Evolutionary conservation across 2,797 vertebrate species (phyloP).

Genomic region (Oreochromis mossambicus): DNA sequence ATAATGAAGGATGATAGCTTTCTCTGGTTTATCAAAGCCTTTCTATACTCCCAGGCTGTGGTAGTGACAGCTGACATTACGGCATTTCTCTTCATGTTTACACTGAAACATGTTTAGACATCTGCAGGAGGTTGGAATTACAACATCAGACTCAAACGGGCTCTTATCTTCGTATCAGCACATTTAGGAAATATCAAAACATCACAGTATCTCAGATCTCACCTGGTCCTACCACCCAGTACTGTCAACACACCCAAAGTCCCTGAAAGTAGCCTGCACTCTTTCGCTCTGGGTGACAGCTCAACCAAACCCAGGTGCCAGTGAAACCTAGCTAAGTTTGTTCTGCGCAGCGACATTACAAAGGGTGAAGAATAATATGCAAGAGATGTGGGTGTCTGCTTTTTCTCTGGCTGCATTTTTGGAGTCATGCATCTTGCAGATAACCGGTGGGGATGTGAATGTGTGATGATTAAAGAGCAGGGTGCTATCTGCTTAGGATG

Average conservation of each 20-base stretch:
- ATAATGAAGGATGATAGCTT: neutral
- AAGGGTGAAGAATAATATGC: slow-evolving; percentile 16
- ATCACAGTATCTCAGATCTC: slow-evolving; percentile 47
- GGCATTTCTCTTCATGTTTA: slow-evolving; percentile 32
- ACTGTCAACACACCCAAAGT: slow-evolving; percentile 23
- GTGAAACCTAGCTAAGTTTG: neutral
- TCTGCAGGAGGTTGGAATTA: slow-evolving; percentile 44
- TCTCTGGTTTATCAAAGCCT: neutral
- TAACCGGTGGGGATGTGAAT: slow-evolving; percentile 62
- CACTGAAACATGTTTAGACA: slow-evolving; percentile 63
- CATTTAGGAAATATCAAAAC: slow-evolving; percentile 56
- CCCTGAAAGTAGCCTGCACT: neutral
- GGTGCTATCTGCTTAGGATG: slow-evolving; percentile 35
- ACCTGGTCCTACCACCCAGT: slow-evolving; percentile 40
- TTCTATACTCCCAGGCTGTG: neutral
- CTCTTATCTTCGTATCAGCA: slow-evolving; percentile 60
- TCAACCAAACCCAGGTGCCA: neutral
- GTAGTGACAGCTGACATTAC: neutral
- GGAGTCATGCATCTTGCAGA: slow-evolving; percentile 40
- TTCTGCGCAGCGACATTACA: neutral
- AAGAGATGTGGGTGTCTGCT: slow-evolving; percentile 33
- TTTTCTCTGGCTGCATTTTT: slow-evolving; percentile 24
- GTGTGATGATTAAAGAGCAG: slow-evolving; percentile 71
- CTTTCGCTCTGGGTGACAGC: slow-evolving; percentile 14
- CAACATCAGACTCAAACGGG: slow-evolving; percentile 31